Base-by-base conservation (phyloP, 1,140 invertebrate species). In the Drosophila lini region DNA sequence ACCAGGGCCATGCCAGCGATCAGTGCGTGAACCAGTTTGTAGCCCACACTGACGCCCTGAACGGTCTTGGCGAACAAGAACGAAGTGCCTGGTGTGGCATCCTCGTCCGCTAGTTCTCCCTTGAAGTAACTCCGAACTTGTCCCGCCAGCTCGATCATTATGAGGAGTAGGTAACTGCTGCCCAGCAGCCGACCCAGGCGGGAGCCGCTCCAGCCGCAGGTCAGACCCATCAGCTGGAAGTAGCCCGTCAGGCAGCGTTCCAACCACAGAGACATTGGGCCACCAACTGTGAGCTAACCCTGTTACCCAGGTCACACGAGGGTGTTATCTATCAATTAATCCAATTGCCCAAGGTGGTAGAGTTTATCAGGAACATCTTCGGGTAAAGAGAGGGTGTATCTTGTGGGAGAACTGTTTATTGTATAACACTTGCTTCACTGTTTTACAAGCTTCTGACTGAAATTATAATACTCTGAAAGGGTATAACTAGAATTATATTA, bases 251-350 rank as follows among this genome's bases (percentile, higher is more conserved):
- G 45, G 16, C 34, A 44, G 36, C 10, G 65, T 32, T 88, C 83
- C 38, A 67, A 25, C 16, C 63, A 69, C n/a, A 15, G 19, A 8
- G 76, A 50, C 83, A 88, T 86, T 8, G 31, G 38, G 15, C 13
- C 15, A 45, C 13, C 3, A 32, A 85, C 79, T 86, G 34, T 41
- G 25, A 25, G 8, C 9, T 5, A 3, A 15, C 3, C 11, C 7
- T 1, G 25, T 11, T 25, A 1, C 2, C 6, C 0, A 11, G 4
- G 16, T 45, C 11, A 3, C 11, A 10, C 22, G 11, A 10, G n/a
- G 16, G 9, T 6, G 19, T 1, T 70, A 70, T 70, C 57, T 15
- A 9, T 9, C 41, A 84, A 84, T 84, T 70, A 84, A 84, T 85
- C 68, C 8, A 65, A 84, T 31, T 69, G 63, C 2, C 32, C 19